Conservation (phyloP, 2,113 vertebrate species). For the Hydrolagus affinis region DNA sequence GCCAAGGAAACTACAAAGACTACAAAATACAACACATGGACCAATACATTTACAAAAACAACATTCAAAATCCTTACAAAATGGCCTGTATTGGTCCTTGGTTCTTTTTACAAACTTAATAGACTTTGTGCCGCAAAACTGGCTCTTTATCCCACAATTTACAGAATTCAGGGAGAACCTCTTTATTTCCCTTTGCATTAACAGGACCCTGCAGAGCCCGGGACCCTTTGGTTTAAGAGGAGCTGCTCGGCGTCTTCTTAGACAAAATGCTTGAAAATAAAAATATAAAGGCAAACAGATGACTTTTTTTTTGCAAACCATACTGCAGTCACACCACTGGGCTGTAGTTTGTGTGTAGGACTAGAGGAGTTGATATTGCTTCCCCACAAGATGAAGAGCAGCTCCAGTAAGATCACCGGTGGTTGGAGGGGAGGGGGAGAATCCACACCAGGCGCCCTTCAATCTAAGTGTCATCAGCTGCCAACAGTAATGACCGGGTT, state of each 20-base stretch:
- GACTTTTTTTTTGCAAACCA: constrained; percentile 36
- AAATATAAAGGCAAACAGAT: neutral
- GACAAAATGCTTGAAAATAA: constrained; percentile 15
- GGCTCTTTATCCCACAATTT: constrained; percentile 64
- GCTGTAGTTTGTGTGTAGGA: constrained; percentile 14
- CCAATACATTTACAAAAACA: constrained; percentile 95
- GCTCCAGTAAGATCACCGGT: constrained; percentile 54
- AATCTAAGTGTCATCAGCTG: constrained; percentile 27
- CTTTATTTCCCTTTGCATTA: constrained; percentile 50
- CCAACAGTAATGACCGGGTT: constrained; percentile 27
- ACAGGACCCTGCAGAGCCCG: constrained; percentile 43
- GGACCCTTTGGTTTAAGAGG: constrained; percentile 39
- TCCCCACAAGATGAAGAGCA: constrained; percentile 45
- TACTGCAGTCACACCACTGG: constrained; percentile 10
- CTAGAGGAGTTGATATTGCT: constrained; percentile 16
- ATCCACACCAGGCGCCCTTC: constrained; percentile 41
- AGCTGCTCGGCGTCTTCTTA: constrained; percentile 11
- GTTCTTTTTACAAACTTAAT: constrained; percentile 67
- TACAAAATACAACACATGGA: constrained; percentile 93
- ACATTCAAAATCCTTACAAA: constrained; percentile 91
- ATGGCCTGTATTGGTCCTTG: constrained; percentile 88
- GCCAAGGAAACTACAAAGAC: constrained; percentile 81
- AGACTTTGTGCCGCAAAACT: constrained; percentile 52
- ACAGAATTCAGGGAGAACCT: constrained; percentile 66
- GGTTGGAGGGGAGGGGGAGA: constrained; percentile 45